Evolutionary conservation across 2,113 vertebrate genomes (phyloP), one percentile per base, ranked within the genome.

Genomic region (Oryctolagus cuniculus): DNA sequence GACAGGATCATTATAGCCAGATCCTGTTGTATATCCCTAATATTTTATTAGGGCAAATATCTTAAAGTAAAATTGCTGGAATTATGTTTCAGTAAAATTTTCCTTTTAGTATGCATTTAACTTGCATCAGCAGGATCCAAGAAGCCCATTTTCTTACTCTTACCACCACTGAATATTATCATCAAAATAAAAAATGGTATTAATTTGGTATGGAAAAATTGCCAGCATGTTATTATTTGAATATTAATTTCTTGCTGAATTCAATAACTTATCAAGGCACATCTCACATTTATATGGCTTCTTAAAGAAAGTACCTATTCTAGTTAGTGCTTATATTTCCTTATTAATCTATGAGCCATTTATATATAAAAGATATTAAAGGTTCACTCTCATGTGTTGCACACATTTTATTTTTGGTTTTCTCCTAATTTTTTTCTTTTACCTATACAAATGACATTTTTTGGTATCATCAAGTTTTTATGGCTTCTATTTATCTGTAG

Each of bases 51-150:
- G 61, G 2, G 9, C 44, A 85, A 93, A 49, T 78, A 27, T 66
- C 77, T 84, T 84, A 11, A 81, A n/a, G 38, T 77, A 22, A 49
- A 87, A 87, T 64, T 91, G 17, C 75, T 92, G 24, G 55, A 44
- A n/a, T 93, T 44, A 51, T 84, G 27, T 77, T 31, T 96, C 66
- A 77, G 44, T 95, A 83, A 63, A 79, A 80, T 84, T 92, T 79
- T n/a, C 78, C 44, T 89, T 82, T 74, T 24, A 19, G 22, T 95
- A 72, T 38, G 3, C 3, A 77, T 55, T 88, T 16, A 63, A 19
- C 11, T 83, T 16, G 49, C 7, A 34, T 12, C 24, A 91, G 31
- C 51, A 87, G 66, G 4, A 81, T 73, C 61, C 11, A 74, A 79
- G 78, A 69, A 72, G 51, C 34, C 7, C 2, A 3, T 78, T 90